Evolutionary conservation across 2,113 vertebrate genomes (phyloP), one percentile per base, ranked within the genome.

Genomic region (Catharus minimus): DNA sequence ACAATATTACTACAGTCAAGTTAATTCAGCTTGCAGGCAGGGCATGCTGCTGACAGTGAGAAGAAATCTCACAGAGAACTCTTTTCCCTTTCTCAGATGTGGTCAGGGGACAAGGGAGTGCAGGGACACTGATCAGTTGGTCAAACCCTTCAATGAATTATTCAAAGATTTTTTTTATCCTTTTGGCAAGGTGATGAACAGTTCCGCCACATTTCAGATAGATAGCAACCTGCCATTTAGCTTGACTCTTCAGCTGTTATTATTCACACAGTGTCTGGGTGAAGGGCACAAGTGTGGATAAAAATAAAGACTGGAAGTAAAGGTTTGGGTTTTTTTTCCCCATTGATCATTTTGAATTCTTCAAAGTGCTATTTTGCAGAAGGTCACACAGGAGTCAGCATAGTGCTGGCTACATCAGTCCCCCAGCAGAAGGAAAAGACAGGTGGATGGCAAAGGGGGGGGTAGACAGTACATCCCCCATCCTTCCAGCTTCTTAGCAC

Each of bases 1-100:
- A 92, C 94, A 93, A 62, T 94, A 95, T 95, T 94, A 87, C 88
- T 89, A 92, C 74, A 94, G 88, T 96, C 66, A 92, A 95, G 95
- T 96, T 89, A 85, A 78, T 96, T 97, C 44, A 43, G 90, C 90
- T 92, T 91, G 84, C 90, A 87, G 79, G 87, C 47, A 79, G 66
- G 39, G 62, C 27, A 58, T 83, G 46, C 84, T 93, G 76, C 84
- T 90, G 88, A 91, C 76, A 91, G 15, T 32, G 69, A 93, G 57
- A 89, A 84, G 94, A 88, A 95, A 92, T 73, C 26, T 10, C 36
- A 65, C 47, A 86, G 33, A 75, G 21, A 33, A 44, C 81, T 79
- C n/a, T 80, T 15, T 76, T 62, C 72, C 52, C 28, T 66, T 58
- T 49, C 44, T 44, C 15, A n/a, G 56, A 50, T 28, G 28, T 7